phyloP scores from a whole-genome alignment of 2,113 vertebrate genomes.

The Callithrix jacchus region DNA sequence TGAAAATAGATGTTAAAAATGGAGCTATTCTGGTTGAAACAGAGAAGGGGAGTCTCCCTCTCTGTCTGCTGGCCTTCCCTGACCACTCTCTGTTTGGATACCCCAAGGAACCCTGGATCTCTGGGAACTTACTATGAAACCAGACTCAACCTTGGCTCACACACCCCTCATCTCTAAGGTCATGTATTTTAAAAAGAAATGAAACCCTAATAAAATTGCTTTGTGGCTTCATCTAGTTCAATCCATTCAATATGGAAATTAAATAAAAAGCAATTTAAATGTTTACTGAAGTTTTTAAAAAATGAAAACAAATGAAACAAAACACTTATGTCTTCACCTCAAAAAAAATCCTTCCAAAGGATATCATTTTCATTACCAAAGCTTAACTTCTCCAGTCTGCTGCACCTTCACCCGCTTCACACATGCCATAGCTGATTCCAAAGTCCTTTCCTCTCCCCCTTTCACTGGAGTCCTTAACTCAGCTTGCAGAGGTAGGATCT shows the following conservation, averaged over 20 bases:
- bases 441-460: neutral
- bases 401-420: accelerated
- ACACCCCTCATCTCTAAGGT: neutral
- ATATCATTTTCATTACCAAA: neutral
- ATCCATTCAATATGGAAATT: neutral
- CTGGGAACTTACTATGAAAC: accelerated
- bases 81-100: neutral
- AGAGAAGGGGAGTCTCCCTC: neutral
- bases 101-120: neutral
- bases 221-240: neutral
- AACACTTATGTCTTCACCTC: neutral
- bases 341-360: neutral
- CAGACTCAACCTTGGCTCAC: neutral
- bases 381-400: neutral
- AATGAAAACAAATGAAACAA: neutral
- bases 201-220: neutral
- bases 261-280: neutral
- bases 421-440: neutral
- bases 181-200: neutral
- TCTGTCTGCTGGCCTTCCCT: neutral
- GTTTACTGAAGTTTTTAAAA: neutral
- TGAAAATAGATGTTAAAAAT: neutral
- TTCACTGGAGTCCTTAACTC: neutral
- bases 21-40: neutral
- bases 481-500: neutral